These are phyloP conservation scores for Eublepharis macularius DNA, from an alignment of 2,113 vertebrate species.

Conservation along the genomic window DNA sequence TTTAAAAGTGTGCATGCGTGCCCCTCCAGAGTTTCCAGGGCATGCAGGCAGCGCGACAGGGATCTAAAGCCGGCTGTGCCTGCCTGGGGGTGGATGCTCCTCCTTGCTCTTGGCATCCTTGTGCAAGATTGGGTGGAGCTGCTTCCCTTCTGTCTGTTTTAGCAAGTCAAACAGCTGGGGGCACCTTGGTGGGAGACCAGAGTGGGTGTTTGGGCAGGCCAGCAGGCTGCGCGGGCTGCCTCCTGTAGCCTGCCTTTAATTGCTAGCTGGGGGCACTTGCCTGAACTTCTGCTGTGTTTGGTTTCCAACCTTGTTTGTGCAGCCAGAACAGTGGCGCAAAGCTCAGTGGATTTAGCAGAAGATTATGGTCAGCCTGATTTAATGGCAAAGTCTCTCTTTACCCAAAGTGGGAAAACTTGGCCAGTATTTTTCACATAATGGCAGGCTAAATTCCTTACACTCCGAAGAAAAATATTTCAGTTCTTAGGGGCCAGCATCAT, in stretches of 20 bases:
- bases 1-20: too few species aligned
- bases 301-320: background rate
- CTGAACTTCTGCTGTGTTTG: background rate
- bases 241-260: background rate
- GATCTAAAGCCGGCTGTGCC: background rate
- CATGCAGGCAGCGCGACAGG: background rate
- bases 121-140: background rate
- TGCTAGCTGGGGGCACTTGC: background rate
- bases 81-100: too few species aligned
- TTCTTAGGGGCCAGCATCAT: too few species aligned
- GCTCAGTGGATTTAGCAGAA: background rate
- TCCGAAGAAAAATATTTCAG: background rate
- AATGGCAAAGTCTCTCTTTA: background rate
- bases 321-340: background rate
- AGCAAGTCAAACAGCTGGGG: background rate
- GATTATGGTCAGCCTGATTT: background rate
- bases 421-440: background rate
- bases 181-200: background rate
- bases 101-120: background rate
- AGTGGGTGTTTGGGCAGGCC: background rate
- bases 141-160: fast-evolving
- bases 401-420: background rate
- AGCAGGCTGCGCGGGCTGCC: background rate
- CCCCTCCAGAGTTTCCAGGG: background rate
- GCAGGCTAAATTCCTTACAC: background rate